Conservation (phyloP, 2,888 invertebrate genomes). For the Plagodis dolabraria region DNA sequence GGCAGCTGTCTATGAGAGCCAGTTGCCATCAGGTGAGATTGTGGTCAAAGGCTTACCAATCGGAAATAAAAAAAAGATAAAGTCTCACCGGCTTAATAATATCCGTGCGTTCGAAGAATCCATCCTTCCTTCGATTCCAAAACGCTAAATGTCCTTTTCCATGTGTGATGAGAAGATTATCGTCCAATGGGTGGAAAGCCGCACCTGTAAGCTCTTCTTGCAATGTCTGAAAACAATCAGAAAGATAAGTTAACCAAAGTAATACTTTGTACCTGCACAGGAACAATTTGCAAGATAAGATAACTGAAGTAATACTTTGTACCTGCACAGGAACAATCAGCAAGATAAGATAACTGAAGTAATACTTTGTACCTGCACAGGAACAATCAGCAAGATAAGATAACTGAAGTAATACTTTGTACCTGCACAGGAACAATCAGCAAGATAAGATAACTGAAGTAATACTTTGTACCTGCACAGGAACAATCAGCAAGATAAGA, state of each 20-base stretch:
- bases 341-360: neutral
- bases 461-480: neutral
- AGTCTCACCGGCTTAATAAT: conserved; percentile 91
- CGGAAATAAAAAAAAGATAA: no score
- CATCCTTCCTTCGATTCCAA: conserved; percentile 96
- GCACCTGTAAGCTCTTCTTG: conserved; percentile 95
- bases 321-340: no score
- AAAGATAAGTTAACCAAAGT: neutral
- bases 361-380: neutral
- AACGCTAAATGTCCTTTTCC: conserved; percentile 96
- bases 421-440: no score
- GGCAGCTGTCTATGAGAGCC: no score
- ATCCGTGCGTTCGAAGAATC: conserved; percentile 95
- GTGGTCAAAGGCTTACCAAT: no score
- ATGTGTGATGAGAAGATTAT: conserved; percentile 95
- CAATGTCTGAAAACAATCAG: conserved; percentile 87
- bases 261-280: neutral
- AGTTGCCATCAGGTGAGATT: no score
- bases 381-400: no score
- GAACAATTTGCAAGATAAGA: no score
- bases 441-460: neutral
- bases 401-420: neutral
- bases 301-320: neutral
- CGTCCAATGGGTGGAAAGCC: conserved; percentile 95
- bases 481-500: no score